Evolutionary conservation across 2,888 invertebrate species (phyloP).

Genomic region (Colletes collaris): DNA sequence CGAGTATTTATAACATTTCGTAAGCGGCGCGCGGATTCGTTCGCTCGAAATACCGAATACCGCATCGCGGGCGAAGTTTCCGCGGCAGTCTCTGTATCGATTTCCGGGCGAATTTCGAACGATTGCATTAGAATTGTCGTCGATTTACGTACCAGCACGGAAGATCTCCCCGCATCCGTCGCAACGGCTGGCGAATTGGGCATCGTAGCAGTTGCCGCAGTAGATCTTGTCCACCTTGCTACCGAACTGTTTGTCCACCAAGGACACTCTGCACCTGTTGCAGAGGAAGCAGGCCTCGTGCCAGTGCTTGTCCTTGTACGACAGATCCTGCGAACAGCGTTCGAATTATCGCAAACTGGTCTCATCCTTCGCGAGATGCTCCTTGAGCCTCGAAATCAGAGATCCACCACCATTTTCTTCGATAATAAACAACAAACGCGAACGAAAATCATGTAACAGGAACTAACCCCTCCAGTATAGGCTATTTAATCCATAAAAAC

Average conservation of each 20-base stretch:
- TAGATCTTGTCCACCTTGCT: conserved; percentile 99
- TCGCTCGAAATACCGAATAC: too few species aligned
- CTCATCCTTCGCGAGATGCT: too few species aligned
- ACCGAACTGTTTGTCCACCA: conserved; percentile 99
- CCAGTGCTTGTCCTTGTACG: conserved; percentile 99
- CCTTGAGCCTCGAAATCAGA: too few species aligned
- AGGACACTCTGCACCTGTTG: conserved; percentile 97
- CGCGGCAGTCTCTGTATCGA: not conserved
- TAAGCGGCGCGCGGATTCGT: too few species aligned
- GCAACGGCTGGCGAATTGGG: conserved; percentile 99
- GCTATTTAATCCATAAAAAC: too few species aligned
- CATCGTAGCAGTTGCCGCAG: conserved; percentile 99
- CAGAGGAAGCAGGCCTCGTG: conserved; percentile 99
- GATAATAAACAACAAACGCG: too few species aligned
- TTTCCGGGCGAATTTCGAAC: too few species aligned
- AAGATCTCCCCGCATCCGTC: conserved; percentile 99
- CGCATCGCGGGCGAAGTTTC: too few species aligned
- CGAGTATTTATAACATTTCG: too few species aligned
- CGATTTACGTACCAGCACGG: conserved; percentile 94
- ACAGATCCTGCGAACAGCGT: conserved; percentile 92
- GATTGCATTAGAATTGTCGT: not conserved
- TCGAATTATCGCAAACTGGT: conserved; percentile 9
- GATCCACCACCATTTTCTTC: too few species aligned
- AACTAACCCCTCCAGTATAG: too few species aligned
- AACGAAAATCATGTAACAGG: too few species aligned